A percentile compares a stretch with the other conserved stretches of the same genome.
Evolutionary conservation across 2,888 invertebrate genomes (phyloP).

Genomic region (Nephrotoma flavescens): DNA sequence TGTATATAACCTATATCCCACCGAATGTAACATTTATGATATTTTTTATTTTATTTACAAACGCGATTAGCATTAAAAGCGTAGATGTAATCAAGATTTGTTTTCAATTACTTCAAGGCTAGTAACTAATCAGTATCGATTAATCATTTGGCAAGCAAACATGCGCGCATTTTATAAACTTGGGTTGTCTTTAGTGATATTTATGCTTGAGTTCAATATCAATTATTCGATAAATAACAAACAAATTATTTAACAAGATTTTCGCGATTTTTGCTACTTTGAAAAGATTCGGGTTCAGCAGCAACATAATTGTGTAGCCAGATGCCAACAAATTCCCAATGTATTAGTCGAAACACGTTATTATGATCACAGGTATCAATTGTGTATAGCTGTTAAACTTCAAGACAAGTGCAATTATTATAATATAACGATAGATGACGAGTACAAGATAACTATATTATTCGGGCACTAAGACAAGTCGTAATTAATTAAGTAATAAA

Average conservation of each 20-base stretch:
- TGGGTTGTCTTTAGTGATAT: no score
- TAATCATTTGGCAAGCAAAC: no score
- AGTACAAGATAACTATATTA: not conserved
- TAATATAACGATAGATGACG: not conserved
- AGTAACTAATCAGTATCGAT: no score
- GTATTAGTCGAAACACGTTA: not conserved
- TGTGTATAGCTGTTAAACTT: not conserved
- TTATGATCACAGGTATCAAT: not conserved
- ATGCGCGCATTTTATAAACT: no score
- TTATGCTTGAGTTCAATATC: not conserved
- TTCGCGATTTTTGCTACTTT: not conserved
- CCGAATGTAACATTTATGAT: no score
- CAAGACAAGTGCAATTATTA: not conserved
- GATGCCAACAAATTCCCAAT: not conserved
- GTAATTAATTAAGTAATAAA: not conserved
- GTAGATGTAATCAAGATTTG: no score
- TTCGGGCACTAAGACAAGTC: not conserved
- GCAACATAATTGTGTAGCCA: not conserved
- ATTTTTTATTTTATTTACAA: no score
- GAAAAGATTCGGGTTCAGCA: not conserved
- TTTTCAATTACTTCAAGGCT: no score
- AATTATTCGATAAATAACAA: not conserved
- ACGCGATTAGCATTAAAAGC: no score
- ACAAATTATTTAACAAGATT: not conserved
- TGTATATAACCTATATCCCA: no score